Evolutionary conservation across 2,888 invertebrate genomes (phyloP).

Genomic region (Nomada ruficornis): DNA sequence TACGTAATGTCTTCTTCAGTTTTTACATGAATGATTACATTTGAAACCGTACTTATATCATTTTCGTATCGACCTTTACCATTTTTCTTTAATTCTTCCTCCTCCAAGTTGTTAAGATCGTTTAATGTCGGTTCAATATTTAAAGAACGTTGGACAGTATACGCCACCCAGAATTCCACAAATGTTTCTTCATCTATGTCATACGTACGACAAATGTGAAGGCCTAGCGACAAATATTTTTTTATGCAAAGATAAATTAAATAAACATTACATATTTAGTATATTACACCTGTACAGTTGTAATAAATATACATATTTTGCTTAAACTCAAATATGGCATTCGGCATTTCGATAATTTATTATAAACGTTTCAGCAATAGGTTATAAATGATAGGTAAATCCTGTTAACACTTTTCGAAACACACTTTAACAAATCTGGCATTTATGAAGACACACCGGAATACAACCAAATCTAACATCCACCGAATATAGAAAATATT

Average conservation of each 20-base stretch:
- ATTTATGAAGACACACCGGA: neutral
- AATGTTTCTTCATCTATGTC: conserved; percentile 75
- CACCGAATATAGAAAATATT: neutral
- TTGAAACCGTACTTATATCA: neutral
- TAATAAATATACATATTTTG: neutral
- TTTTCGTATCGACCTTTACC: conserved; percentile 10
- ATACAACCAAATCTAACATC: neutral
- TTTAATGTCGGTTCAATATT: conserved; percentile 72
- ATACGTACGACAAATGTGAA: conserved; percentile 76
- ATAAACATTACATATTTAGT: conserved; percentile 60
- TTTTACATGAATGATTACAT: conserved; percentile 3
- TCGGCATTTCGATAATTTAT: neutral
- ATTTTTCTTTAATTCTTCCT: conserved; percentile 56
- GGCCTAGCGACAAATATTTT: conserved; percentile 69
- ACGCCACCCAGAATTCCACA: conserved; percentile 80
- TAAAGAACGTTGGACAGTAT: conserved; percentile 67
- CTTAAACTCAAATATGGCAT: neutral
- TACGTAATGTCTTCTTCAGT: conserved; percentile 32
- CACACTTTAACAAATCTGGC: neutral
- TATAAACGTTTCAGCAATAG: neutral
- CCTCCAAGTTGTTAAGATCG: conserved; percentile 73
- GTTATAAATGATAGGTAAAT: conserved; percentile 14
- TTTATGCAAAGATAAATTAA: neutral
- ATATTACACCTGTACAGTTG: neutral
- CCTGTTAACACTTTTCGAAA: neutral